Conservation (phyloP, 2,797 vertebrate species). For the Semaprochilodus insignis region DNA sequence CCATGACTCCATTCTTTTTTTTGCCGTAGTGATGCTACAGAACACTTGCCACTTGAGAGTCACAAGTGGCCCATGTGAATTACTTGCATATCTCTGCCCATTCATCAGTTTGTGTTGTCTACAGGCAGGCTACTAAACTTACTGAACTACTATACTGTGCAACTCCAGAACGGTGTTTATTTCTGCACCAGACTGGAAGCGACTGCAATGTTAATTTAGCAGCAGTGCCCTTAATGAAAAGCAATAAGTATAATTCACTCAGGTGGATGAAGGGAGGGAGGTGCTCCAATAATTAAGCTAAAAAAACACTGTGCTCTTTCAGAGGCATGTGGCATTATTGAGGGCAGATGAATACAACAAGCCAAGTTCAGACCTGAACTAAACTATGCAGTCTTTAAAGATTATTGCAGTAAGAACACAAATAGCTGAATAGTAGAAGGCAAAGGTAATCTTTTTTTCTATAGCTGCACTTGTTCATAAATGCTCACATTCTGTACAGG, state of each 20-base stretch:
- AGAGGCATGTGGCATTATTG: background rate
- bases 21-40: too few relatives aligned
- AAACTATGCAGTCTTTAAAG: background rate
- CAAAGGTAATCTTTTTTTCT: too few relatives aligned
- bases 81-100: too few relatives aligned
- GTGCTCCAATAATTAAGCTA: conserved; percentile 40
- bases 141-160: background rate
- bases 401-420: too few relatives aligned
- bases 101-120: too few relatives aligned
- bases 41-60: too few relatives aligned
- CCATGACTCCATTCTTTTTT: too few relatives aligned
- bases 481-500: too few relatives aligned
- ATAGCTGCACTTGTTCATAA: too few relatives aligned
- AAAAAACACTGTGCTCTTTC: conserved; percentile 23
- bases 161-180: background rate
- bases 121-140: background rate
- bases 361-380: conserved; percentile 18
- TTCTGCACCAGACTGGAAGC: conserved; percentile 9
- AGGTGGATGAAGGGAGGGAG: conserved; percentile 36
- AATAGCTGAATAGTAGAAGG: too few relatives aligned
- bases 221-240: conserved; percentile 48
- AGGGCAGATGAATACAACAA: conserved; percentile 4
- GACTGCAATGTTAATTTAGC: background rate
- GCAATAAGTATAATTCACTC: conserved; percentile 48
- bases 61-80: too few relatives aligned